These are phyloP conservation scores for Origma solitaria DNA, from an alignment of 2,113 vertebrate genomes.

Conservation along the genomic window DNA sequence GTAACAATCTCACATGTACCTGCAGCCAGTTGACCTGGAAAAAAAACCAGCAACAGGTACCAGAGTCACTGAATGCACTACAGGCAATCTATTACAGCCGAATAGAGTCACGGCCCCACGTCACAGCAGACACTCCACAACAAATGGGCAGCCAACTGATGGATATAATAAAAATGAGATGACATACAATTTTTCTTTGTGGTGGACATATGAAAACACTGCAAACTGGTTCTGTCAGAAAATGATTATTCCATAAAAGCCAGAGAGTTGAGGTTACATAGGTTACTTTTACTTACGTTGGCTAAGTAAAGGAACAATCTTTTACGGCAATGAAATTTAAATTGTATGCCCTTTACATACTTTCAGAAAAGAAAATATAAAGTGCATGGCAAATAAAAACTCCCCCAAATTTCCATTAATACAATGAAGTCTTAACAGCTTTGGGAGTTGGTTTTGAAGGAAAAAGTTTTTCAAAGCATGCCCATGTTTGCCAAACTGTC, in stretches of 20 bases:
- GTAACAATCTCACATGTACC: slow-evolving; percentile 98
- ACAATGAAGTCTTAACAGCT: neutral
- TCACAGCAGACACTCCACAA: slow-evolving; percentile 41
- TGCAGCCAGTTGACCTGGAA: slow-evolving; percentile 95
- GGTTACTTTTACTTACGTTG: neutral
- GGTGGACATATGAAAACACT: slow-evolving; percentile 35
- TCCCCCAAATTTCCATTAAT: neutral
- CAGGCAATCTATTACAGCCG: slow-evolving; percentile 34
- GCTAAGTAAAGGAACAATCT: neutral
- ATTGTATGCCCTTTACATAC: neutral
- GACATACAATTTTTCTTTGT: slow-evolving; percentile 52
- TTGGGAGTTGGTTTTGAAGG: neutral
- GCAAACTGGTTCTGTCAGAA: slow-evolving; percentile 37
- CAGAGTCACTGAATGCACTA: slow-evolving; percentile 55
- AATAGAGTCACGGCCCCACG: slow-evolving; percentile 13
- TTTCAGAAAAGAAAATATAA: neutral
- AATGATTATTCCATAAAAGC: slow-evolving; percentile 35
- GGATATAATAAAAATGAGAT: slow-evolving; percentile 50
- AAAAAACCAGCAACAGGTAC: slow-evolving; percentile 70
- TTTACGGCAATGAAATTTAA: neutral
- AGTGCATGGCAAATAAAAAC: neutral
- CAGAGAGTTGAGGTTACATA: neutral
- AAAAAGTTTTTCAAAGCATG: neutral
- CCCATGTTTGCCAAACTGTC: neutral
- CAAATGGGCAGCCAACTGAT: slow-evolving; percentile 57